These are phyloP conservation scores for Sphenodon punctatus DNA, from an alignment of 2,797 vertebrate species.

Conservation along the genomic window DNA sequence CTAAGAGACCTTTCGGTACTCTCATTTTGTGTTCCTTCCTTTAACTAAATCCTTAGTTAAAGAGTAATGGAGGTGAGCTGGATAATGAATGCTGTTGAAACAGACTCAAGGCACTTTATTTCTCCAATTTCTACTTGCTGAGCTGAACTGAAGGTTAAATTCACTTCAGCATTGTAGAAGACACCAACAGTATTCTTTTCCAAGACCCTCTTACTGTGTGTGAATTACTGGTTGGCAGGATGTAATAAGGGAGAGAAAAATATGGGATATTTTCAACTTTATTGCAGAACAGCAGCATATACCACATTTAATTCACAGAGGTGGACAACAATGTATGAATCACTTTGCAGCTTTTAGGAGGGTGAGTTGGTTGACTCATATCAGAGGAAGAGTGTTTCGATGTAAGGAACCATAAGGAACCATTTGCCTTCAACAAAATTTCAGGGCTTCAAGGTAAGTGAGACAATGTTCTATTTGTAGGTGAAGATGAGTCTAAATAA, in stretches of 20 bases:
- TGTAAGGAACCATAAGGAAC: accelerated
- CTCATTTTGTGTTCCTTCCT: constrained; percentile 22
- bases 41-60: constrained; percentile 26
- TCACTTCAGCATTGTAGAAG: constrained; percentile 24
- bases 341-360: constrained; percentile 2
- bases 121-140: constrained; percentile 23
- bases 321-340: constrained; percentile 17
- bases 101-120: constrained; percentile 14
- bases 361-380: neutral
- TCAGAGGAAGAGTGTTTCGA: neutral
- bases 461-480: neutral
- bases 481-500: neutral
- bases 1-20: constrained; percentile 14
- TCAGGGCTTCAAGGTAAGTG: neutral
- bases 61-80: constrained; percentile 7
- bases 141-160: constrained; percentile 40
- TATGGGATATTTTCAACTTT: constrained; percentile 6
- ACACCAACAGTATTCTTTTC: constrained; percentile 7
- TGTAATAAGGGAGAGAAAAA: constrained; percentile 8
- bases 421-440: neutral
- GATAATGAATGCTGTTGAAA: constrained; percentile 54
- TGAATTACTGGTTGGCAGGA: constrained; percentile 22
- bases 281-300: constrained; percentile 12
- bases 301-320: constrained; percentile 3
- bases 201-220: constrained; percentile 4